phyloP scores from a whole-genome alignment of 2,797 vertebrate genomes.

The Threskiornis aethiopicus region DNA sequence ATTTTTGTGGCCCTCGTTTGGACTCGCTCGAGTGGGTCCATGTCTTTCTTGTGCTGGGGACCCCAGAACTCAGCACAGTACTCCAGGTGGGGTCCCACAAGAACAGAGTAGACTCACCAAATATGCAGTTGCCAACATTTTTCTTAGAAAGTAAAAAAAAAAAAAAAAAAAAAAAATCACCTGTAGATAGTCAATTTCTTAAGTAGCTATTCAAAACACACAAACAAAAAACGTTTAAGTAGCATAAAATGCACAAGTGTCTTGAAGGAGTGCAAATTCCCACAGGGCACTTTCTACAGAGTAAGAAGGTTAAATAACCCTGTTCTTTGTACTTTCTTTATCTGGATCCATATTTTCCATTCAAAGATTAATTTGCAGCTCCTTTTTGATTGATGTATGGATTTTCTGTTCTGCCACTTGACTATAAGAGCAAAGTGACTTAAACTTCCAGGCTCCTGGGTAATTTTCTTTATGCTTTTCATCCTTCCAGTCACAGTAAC shows the following conservation, averaged over 20 bases:
- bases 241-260: not conserved
- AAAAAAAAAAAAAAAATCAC: too few species aligned
- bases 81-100: accelerated
- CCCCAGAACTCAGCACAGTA: not conserved
- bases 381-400: not conserved
- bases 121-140: not conserved
- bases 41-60: not conserved
- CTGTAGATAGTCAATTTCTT: not conserved
- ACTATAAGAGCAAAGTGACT: not conserved
- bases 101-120: accelerated
- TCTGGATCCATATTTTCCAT: not conserved
- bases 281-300: not conserved
- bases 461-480: not conserved
- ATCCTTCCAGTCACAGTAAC: not conserved
- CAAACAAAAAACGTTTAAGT: not conserved
- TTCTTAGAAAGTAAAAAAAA: not conserved
- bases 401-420: not conserved
- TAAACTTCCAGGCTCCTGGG: not conserved
- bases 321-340: not conserved
- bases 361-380: not conserved
- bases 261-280: not conserved
- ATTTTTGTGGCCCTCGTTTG: not conserved
- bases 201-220: not conserved
- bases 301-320: not conserved
- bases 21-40: accelerated